Evolutionary conservation across 2,113 vertebrate genomes (phyloP).

Genomic region (Cheilinus undulatus): DNA sequence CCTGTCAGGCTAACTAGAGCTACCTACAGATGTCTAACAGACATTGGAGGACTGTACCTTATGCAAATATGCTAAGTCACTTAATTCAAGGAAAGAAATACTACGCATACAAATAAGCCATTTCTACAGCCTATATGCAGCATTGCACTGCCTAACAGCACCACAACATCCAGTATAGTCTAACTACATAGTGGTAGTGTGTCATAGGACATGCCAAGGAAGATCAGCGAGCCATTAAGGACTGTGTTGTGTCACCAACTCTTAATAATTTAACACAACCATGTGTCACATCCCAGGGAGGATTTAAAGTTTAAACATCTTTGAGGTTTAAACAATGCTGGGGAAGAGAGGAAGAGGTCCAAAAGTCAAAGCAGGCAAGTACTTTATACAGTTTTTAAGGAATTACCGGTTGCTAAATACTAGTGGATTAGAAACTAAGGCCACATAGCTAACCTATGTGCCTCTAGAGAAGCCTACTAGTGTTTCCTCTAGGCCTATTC

Average conservation of each 20-base stretch:
- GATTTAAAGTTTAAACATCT: slow-evolving; percentile 71
- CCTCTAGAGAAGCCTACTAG: slow-evolving; percentile 5
- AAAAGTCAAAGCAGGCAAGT: slow-evolving; percentile 75
- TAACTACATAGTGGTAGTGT: slow-evolving; percentile 77
- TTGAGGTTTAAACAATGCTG: slow-evolving; percentile 55
- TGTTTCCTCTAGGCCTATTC: slow-evolving; percentile 35
- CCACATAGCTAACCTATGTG: slow-evolving; percentile 45
- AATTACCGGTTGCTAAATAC: slow-evolving; percentile 53
- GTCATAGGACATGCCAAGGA: slow-evolving; percentile 77
- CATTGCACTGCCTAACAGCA: slow-evolving; percentile 78
- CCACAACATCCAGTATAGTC: slow-evolving; percentile 79
- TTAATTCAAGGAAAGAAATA: slow-evolving; percentile 72
- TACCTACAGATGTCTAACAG: slow-evolving; percentile 68
- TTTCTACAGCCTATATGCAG: slow-evolving; percentile 79
- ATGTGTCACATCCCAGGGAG: slow-evolving; percentile 59
- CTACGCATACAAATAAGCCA: slow-evolving; percentile 75
- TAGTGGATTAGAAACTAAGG: slow-evolving; percentile 33
- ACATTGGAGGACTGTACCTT: slow-evolving; percentile 71
- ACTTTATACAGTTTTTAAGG: slow-evolving; percentile 62
- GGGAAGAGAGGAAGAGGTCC: slow-evolving; percentile 39
- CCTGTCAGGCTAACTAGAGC: slow-evolving; percentile 71
- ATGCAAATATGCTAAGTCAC: slow-evolving; percentile 77
- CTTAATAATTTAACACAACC: slow-evolving; percentile 66
- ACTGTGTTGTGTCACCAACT: slow-evolving; percentile 63
- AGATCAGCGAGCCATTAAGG: slow-evolving; percentile 64